A percentile compares a stretch with the other conserved stretches of the same genome.
phyloP scores from a whole-genome alignment of 2,113 vertebrate species.

The Corythornis vintsioides region DNA sequence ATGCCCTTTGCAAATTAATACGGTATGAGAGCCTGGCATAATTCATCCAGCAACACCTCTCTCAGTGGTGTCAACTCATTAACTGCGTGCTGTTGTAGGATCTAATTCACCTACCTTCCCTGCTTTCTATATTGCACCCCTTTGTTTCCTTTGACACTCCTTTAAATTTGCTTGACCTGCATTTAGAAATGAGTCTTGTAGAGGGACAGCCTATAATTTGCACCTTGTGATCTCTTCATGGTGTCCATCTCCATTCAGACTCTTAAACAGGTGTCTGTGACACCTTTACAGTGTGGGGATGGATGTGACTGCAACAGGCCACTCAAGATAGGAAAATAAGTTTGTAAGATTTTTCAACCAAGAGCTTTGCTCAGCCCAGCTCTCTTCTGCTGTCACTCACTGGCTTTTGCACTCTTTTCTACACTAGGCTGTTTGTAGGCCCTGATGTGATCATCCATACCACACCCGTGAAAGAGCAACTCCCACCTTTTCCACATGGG shows the following conservation, averaged over 20 bases:
- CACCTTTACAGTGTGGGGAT: neutral
- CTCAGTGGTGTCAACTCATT: neutral
- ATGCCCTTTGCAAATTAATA: neutral
- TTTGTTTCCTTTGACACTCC: neutral
- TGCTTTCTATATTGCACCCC: neutral
- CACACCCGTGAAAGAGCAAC: slow-evolving; percentile 84
- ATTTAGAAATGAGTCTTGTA: neutral
- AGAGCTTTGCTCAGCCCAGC: neutral
- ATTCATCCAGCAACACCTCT: neutral
- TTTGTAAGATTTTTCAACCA: neutral
- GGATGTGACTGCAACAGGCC: neutral
- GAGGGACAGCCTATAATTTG: neutral
- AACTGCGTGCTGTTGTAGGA: neutral
- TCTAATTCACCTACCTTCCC: neutral
- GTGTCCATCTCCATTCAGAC: neutral
- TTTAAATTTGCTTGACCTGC: slow-evolving; percentile 8
- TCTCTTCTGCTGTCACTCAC: neutral
- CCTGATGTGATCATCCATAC: slow-evolving; percentile 75
- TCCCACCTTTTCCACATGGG: slow-evolving; percentile 81
- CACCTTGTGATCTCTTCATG: neutral
- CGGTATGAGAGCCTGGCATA: neutral
- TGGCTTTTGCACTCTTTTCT: neutral
- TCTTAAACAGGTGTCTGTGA: neutral
- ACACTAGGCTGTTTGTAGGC: slow-evolving; percentile 84
- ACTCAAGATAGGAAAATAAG: neutral